These are phyloP conservation scores for Pandemis cinnamomeana DNA, from an alignment of 2,888 invertebrate genomes.

Conservation along the genomic window DNA sequence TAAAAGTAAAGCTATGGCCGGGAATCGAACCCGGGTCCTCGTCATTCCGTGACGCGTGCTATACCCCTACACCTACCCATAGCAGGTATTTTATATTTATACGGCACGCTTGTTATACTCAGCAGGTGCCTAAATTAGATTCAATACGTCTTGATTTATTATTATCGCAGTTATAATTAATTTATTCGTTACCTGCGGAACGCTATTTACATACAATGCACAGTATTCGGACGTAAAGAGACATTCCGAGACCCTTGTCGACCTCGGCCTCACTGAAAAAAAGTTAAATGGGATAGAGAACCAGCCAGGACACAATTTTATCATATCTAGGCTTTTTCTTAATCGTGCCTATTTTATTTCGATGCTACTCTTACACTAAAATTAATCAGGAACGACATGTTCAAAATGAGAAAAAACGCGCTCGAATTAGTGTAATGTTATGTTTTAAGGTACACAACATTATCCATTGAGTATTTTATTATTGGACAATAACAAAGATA, in stretches of 20 bases:
- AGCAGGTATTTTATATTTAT: not conserved
- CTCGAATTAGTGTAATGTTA: too few species aligned
- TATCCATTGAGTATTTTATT: not conserved
- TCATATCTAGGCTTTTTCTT: not conserved
- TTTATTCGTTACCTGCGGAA: not conserved
- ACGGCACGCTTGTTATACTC: not conserved
- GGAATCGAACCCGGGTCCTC: too few species aligned
- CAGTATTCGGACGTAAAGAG: constrained; percentile 17
- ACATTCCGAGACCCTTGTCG: constrained; percentile 28
- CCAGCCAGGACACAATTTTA: not conserved
- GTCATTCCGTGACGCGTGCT: too few species aligned
- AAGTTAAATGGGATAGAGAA: constrained; percentile 1
- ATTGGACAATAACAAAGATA: not conserved
- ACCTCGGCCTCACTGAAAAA: constrained; percentile 28
- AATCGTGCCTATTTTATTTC: not conserved
- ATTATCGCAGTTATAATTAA: constrained; percentile 7
- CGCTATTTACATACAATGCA: constrained; percentile 31
- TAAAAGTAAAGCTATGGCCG: too few species aligned
- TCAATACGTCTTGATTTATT: not conserved
- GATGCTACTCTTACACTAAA: too few species aligned
- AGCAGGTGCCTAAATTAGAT: not conserved
- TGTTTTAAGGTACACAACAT: not conserved
- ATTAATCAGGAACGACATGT: too few species aligned
- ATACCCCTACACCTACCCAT: too few species aligned
- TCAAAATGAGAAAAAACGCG: too few species aligned